Percentiles rank a stretch among this genome's conserved stretches.
phyloP scores from a whole-genome alignment of 2,113 vertebrate species.

The Crotalus horridus region DNA sequence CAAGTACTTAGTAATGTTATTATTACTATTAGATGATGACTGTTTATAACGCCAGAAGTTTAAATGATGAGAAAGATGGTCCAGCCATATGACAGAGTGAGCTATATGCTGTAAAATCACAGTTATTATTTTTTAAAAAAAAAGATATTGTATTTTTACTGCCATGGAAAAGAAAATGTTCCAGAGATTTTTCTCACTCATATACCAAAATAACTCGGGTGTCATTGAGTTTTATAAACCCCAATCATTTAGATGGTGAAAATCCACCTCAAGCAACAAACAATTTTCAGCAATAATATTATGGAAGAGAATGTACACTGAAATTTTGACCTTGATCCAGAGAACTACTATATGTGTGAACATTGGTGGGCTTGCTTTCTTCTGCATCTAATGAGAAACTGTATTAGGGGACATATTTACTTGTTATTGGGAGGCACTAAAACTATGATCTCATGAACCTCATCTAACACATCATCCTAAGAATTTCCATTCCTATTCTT shows the following conservation, averaged over 20 bases:
- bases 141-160: not conserved
- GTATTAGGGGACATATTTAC: not conserved
- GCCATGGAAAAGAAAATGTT: not conserved
- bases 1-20: not conserved
- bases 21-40: not conserved
- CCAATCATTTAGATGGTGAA: not conserved
- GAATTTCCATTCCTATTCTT: not conserved
- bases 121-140: not conserved
- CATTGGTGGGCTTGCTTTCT: not conserved
- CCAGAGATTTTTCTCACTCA: not conserved
- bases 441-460: not conserved
- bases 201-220: not conserved
- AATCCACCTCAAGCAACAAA: not conserved
- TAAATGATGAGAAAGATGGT: not conserved
- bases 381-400: not conserved
- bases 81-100: not conserved
- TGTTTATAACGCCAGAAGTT: not conserved
- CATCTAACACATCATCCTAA: not conserved
- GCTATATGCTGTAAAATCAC: not conserved
- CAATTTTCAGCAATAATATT: not conserved
- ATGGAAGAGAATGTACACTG: not conserved
- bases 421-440: not conserved
- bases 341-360: not conserved
- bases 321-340: not conserved
- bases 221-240: not conserved